phyloP scores from a whole-genome alignment of 1,140 invertebrate species.

The Eriocheir sinensis region DNA sequence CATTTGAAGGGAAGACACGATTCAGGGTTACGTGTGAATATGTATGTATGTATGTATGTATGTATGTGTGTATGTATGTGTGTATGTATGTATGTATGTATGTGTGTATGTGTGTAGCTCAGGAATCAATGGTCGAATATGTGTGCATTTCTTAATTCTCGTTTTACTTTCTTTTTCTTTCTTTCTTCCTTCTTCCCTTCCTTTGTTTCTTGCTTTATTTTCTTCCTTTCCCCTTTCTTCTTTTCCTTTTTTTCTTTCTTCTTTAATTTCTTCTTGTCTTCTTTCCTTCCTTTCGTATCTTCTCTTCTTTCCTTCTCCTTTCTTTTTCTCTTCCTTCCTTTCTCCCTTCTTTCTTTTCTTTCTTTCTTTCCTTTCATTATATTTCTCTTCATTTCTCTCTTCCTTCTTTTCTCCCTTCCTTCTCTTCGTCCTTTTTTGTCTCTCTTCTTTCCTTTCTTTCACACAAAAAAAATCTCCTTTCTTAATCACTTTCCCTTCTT shows the following conservation, averaged over 20 bases:
- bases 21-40: neutral
- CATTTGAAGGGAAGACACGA: too few relatives aligned
- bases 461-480: too few relatives aligned
- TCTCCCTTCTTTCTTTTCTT: neutral
- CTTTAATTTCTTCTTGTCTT: neutral
- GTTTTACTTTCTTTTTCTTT: neutral
- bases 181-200: neutral
- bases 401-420: neutral
- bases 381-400: neutral
- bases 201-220: neutral
- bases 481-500: too few relatives aligned
- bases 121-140: too few relatives aligned
- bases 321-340: neutral
- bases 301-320: neutral
- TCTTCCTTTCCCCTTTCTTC: neutral
- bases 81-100: slow-evolving; percentile 27
- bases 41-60: slow-evolving; percentile 25
- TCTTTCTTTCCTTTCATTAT: neutral
- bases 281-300: neutral
- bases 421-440: neutral
- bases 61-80: slow-evolving; percentile 38
- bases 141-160: too few relatives aligned
- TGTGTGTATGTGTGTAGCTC: neutral
- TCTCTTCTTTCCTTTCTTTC: neutral
- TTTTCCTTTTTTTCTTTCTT: neutral